Base-by-base conservation (phyloP, 2,113 vertebrate genomes). In the Tapirus terrestris region DNA sequence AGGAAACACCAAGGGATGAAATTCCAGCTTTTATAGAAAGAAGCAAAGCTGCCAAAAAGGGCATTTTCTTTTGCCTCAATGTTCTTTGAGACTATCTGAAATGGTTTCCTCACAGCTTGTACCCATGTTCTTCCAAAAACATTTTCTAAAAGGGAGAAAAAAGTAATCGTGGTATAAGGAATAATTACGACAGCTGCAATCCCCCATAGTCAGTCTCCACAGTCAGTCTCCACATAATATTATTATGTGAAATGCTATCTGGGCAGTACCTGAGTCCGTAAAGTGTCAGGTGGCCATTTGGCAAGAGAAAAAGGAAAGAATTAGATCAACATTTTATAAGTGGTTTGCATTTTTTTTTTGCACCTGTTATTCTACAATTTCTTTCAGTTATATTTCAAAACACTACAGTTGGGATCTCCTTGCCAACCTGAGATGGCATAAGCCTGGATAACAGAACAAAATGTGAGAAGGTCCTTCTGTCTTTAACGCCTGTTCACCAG, bases 351-450 rank as follows among this genome's bases (percentile, higher is more conserved):
- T 98, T 98, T 98, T 98, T 98, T 98, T 99, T 98, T 99, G 99
- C 99, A 99, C 99, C 99, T 99, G 99, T 99, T 99, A 99, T 99
- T 99, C 98, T 99, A 99, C 99, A 99, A 99, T 99, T 99, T 99
- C 98, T 99, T 99, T 99, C 98, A 99, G 99, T 98, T 99, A 98
- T 98, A 99, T 99, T 99, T 99, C 99, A 99, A 99, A 99, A 99
- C 98, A 99, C 98, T 99, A 99, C 99, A 99, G 98, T 99, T 99
- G 99, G 99, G 98, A 98, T 99, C 98, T 99, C 98, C 98, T 99
- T 99, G 99, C 99, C 99, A 99, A 99, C 99, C 99, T 99, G 99
- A 99, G 99, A 99, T 99, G 98, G 99, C 99, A 99, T 98, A 99
- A 99, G 99, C 99, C 99, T 99, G 99, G 99, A 98, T 99, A 99